Base-by-base conservation (phyloP, 2,113 vertebrate species). In the Cisticola juncidis region DNA sequence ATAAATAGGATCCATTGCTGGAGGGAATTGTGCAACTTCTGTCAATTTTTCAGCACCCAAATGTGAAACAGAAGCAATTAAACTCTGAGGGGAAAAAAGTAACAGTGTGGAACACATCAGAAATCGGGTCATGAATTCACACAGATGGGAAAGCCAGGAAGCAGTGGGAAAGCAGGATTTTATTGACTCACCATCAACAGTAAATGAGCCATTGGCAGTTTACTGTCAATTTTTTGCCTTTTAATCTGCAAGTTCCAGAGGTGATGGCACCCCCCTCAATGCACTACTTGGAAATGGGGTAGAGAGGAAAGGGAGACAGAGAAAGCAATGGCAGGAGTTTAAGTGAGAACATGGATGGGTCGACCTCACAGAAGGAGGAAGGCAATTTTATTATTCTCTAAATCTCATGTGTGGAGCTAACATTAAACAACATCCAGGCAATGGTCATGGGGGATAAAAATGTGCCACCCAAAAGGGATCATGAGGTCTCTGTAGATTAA, bases 41-140 rank as follows among this genome's bases (percentile, higher is more conserved):
- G 97, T 97, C 96, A 97, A 96, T 94, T 97, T 97, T 97, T 97
- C 96, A 97, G 96, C 96, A 96, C 96, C 97, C 96, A 96, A 97
- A 97, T 96, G 97, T 92, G 93, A 97, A 97, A 95, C 95, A 94
- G 91, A 97, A 97, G 94, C 97, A 97, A 97, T 97, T 97, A 97
- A 97, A 97, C 94, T 97, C 96, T 58, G 94, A 94, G 93, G 96
- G 96, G 96, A 83, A 94, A 97, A 97, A 95, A 94, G 95, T 97
- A 97, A 96, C 96, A 93, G 97, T 48, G 94, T 97, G 97, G 96
- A 97, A 97, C 96, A 95, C 95, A 97, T 97, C 96, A 97, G 95
- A 95, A 97, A 96, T 77, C 95, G 86, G 97, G 96, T 97, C 96
- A 97, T 97, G 96, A 97, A 97, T 97, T 97, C 97, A 97, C 96